These are phyloP conservation scores for Hippoglossus hippoglossus DNA, from an alignment of 2,797 vertebrate genomes.

Conservation along the genomic window DNA sequence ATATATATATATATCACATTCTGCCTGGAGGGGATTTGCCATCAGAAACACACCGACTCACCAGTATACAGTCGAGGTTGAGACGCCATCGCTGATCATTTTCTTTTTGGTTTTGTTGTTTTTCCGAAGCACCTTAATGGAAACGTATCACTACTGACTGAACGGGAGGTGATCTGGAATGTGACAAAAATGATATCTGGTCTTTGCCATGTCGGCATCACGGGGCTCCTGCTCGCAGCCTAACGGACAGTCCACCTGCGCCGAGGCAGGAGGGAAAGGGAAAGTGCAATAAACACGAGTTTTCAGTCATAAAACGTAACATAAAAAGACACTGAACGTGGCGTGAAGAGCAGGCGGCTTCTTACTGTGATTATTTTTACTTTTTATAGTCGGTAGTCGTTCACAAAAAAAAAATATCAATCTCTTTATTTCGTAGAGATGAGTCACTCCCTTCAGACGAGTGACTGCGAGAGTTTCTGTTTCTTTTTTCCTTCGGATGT, in stretches of 20 bases:
- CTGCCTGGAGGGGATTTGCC: conserved; percentile 41
- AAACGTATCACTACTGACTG: conserved; percentile 46
- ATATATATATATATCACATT: conserved; percentile 33
- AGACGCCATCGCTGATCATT: conserved; percentile 45
- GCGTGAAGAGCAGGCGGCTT: conserved; percentile 54
- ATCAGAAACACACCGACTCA: conserved; percentile 49
- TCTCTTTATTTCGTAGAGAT: conserved; percentile 57
- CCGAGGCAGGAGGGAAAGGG: conserved; percentile 62
- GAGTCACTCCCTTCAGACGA: conserved; percentile 37
- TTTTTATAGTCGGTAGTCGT: conserved; percentile 46
- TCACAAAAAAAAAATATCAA: conserved; percentile 32
- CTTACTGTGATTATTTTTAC: conserved; percentile 65
- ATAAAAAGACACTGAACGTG: conserved; percentile 36
- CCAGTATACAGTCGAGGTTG: conserved; percentile 36
- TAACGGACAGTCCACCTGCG: conserved; percentile 49
- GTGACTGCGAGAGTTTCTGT: conserved; percentile 18
- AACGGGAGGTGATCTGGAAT: conserved; percentile 48
- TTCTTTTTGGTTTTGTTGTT: conserved; percentile 7
- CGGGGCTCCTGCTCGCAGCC: conserved; percentile 53
- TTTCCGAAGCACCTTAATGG: conserved; percentile 45
- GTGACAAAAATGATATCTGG: conserved; percentile 42
- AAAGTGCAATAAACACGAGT: conserved; percentile 79
- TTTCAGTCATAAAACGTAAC: conserved; percentile 28
- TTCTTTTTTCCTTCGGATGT: conserved; percentile 41
- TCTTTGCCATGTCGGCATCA: conserved; percentile 49